Base-by-base conservation (phyloP, 2,888 invertebrate species). In the Nasonia oneida region DNA sequence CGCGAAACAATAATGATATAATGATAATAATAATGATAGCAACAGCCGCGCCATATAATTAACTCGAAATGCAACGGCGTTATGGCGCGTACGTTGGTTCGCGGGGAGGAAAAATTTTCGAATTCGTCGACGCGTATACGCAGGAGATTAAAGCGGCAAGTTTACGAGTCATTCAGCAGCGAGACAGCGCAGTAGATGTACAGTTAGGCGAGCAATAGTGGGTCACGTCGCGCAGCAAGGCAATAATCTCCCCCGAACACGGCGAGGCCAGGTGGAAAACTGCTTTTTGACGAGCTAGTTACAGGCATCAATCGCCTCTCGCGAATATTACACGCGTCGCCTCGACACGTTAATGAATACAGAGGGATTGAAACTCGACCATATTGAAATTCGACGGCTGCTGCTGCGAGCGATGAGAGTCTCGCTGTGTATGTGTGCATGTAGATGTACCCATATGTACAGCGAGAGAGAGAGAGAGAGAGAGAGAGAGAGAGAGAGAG, bases 331-430 rank as follows among this genome's bases (percentile, higher is more conserved):
- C 81, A 23, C 42, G 61, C 42, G 33, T 29, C 76, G 70, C 75
- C 39, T 33, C 33, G 57, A 47, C 42, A 23, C 70, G 75, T 81
- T 81, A 84, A 84, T 84, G 80, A 81, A 84, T 76, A 84, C 75
- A 80, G 79, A 64, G 80, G 75, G 80, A 81, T 84, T 78, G 84
- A 84, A 81, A 81, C 78, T 61, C 57, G 83, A 78, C 83, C 76
- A 76, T 84, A 84, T 84, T 84, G 84, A 81, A 84, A 79, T 84
- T 84, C 73, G 78, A 42, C 53, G 77, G 50, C 29, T 1, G 42
- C 12, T 8, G n/a, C n/a, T 73, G 23, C 18, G 37, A 70, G 37
- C 33, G 70, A 14, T 18, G 70, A 47, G 47, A 47, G 47, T 0
- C 8, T 10, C n/a, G 4, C 15, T 15, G 1, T 57, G 1, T 70